Evolutionary conservation across 2,113 vertebrate species (phyloP), one percentile per base, ranked within the genome.

Genomic region (Oryzias melastigma): DNA sequence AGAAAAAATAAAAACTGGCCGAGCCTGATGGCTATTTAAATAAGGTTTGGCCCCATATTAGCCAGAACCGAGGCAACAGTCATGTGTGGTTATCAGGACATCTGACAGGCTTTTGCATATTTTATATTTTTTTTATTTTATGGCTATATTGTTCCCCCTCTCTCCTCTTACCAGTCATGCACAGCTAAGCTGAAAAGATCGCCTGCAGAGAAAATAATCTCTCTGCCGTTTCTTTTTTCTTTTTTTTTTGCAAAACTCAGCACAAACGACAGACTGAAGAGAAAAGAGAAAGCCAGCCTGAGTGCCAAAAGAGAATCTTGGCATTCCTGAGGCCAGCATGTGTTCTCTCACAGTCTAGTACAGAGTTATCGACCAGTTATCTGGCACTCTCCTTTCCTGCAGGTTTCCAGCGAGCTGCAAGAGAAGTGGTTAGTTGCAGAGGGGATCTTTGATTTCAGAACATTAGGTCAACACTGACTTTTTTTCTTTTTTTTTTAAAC

Each of bases 161-260:
- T 27, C n/a, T 62, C 77, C 54, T 72, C 75, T 62, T 59, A 68
- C 49, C 73, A 77, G 77, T 86, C 85, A 84, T 88, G 86, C 80
- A 85, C 75, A 58, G 71, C 75, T 75, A 85, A 86, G 80, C 83
- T 77, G 71, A 88, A 86, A 84, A 73, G 68, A 86, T 78, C 78
- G 80, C 81, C 85, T 35, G 78, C 88, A 86, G 83, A 80, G 79
- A 85, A 83, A 87, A 85, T 80, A 76, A 83, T 85, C 80, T 89
- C 73, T 53, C 68, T 65, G 51, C 55, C 76, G 68, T 74, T 76
- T 35, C 35, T 35, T 12, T 35, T 35, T 35, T 5, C 5, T 27
- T 27, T 10, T 7, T 35, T 35, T 35, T 83, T 60, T 79, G 80
- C 80, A 75, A 57, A 75, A 66, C 77, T 87, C 84, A 85, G 86